These are phyloP conservation scores for Caracal caracal DNA, from an alignment of 2,113 vertebrate species.

Conservation along the genomic window DNA sequence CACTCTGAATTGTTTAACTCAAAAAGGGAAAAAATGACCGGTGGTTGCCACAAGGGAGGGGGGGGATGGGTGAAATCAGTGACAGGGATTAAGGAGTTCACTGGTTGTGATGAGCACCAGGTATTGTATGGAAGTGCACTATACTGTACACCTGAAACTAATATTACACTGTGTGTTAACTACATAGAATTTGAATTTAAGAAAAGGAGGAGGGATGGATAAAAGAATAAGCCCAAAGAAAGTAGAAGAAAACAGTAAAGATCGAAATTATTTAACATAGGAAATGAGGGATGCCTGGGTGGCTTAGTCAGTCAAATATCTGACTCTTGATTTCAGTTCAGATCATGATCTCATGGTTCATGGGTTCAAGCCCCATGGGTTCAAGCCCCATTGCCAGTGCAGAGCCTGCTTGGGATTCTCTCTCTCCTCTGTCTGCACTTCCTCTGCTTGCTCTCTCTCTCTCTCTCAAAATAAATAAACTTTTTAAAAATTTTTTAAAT, in stretches of 20 bases:
- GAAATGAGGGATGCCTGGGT: background rate
- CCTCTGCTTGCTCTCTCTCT: no score
- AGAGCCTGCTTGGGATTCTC: no score
- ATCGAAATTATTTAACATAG: background rate
- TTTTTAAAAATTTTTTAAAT: background rate
- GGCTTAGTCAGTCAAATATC: no score
- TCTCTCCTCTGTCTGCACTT: no score
- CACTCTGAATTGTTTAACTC: background rate
- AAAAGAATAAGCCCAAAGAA: background rate
- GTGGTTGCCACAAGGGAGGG: background rate
- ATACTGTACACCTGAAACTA: background rate
- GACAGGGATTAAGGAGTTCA: background rate
- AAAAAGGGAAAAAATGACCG: conserved; percentile 2
- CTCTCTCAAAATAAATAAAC: no score
- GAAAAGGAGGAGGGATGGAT: background rate
- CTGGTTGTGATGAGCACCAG: background rate
- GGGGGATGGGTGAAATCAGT: background rate
- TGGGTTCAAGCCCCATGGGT: no score
- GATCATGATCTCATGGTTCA: no score
- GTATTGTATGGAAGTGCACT: background rate
- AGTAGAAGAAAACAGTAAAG: background rate
- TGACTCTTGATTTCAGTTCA: no score
- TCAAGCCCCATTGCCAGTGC: no score
- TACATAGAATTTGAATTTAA: background rate
- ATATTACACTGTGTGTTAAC: background rate